Evolutionary conservation across 1,140 invertebrate genomes (phyloP), one percentile per base, ranked within the genome.

Genomic region (Battus philenor): DNA sequence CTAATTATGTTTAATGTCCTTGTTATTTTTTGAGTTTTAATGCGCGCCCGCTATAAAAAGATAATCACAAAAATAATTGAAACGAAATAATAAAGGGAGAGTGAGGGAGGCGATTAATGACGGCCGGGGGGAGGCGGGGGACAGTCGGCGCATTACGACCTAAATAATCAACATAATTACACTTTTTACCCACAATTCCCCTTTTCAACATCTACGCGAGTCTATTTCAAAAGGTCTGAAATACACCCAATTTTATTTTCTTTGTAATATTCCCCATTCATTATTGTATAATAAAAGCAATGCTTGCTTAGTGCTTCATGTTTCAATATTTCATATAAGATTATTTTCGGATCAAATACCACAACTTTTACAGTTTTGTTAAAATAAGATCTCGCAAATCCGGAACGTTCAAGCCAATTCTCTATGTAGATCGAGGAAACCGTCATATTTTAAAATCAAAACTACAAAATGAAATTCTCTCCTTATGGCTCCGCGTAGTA

Each of bases 51-150:
- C 76, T 74, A 81, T 85, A 82, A 85, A 85, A 85, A 85, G 81
- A 85, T 85, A 83, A 83, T 85, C 79, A 83, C 77, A 74, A 83
- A 85, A 81, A 85, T 85, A 85, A 85, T 82, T 85, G 78, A 85
- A 85, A 82, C 77, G 81, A 85, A 85, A 85, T 81, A 82, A 85
- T 82, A 79, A 79, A 80, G 57, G 59, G 43, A 47, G 26, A 51
- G 27, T 0, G 15, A 34, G 66, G 68, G 59, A 33, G 72, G 66
- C 72, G 67, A 80, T 78, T 81, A 81, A 81, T 81, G 73, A 72
- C 61, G 45, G 58, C 43, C 31, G 31, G 39, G 52, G 58, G 59
- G 59, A 61, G 55, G 47, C 53, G 63, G 48, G 64, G 69, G 75
- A 78, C 77, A 84, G 77, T 80, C 73, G 60, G 59, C 63, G 71